Base-by-base conservation (phyloP, 2,113 vertebrate species). In the Polypterus senegalus region DNA sequence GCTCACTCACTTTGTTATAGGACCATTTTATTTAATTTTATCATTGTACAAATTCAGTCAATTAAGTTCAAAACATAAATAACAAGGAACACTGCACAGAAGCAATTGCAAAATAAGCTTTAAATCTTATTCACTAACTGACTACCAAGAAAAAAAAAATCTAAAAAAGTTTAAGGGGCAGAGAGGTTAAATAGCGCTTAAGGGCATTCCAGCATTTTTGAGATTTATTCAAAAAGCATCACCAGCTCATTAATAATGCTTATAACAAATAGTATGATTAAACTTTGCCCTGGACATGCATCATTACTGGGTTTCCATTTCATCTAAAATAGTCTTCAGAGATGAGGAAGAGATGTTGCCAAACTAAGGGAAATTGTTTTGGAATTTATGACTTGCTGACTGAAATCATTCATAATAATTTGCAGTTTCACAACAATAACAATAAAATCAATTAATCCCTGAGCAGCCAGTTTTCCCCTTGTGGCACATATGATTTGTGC, bases 261-360 rank as follows among this genome's bases (percentile, higher is more conserved):
- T 48, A 68, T 76, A 75, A 76, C 68, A 74, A 66, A 69, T 59
- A 68, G 72, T 74, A 76, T 74, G 54, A 63, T 59, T 52, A 49
- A 66, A 62, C 57, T 46, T 44, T 8, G 57, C 57, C 49, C 67
- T 63, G 59, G 63, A 69, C 54, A 9, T 54, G 51, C 44, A 61
- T 27, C 6, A 54, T 54, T 62, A 54, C 5, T 43, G 5, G 46
- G 56, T 44, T 58, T n/a, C 56, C 46, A 11, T 56, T 56, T 45
- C 11, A 45, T 44, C 27, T 58, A 2, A 45, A 4, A 5, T 7
- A 45, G 56, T 11, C 27, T 58, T 7, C 3, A 9, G 56, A 58
- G 56, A 45, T 45, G 7, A 58, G 56, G 56, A 43, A 27, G 54
- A 56, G 54, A 6, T 27, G 43, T 10, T 56, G 54, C 56, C 27